Base-by-base conservation (phyloP, 2,797 vertebrate species). In the Danionella dracula region DNA sequence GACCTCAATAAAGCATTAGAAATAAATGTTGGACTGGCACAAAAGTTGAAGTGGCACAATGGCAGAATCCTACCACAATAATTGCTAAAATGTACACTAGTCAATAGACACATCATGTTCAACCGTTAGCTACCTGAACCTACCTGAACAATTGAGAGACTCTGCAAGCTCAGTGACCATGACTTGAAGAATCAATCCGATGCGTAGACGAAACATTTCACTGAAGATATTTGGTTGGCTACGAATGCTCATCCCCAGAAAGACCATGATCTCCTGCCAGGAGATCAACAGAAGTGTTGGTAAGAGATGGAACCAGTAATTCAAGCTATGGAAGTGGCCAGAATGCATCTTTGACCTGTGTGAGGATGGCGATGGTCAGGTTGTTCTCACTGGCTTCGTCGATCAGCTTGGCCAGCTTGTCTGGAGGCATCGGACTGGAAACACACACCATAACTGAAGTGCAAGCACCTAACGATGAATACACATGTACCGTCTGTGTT, bases 151-250 rank as follows among this genome's bases (percentile, higher is more conserved):
- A 73, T 4, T 85, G 76, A 98, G 90, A 0, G 93, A 94, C 62
- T 93, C 92, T 0, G 93, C 92, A 56, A 99, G 87, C 76, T 98
- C 96, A 0, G 95, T 96, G 27, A 92, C 90, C 96, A 99, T 99
- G 81, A 99, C 97, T 85, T 99, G 96, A 79, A 99, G 97, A 81
- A 99, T 99, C 60, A 99, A 93, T 1, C 97, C 96, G 0, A 95
- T 92, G 0, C 96, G 89, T 64, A 99, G 92, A 31, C 94, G 84
- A 81, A 98, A 98, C 96, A 99, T 99, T 88, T 99, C 95, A 0
- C 89, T 89, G 61, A 99, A 99, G 38, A 99, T 85, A 1, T 48
- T 73, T 1, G 96, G 94, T 82, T 98, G 92, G 0, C 93, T 94
- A 76, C 92, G 85, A 59, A 98, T 97, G 82, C 89, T 96, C 96